A percentile compares a stretch with the other conserved stretches of the same genome.
These are phyloP conservation scores for Lepeophtheirus salmonis DNA, from an alignment of 1,140 invertebrate species.

Conservation along the genomic window DNA sequence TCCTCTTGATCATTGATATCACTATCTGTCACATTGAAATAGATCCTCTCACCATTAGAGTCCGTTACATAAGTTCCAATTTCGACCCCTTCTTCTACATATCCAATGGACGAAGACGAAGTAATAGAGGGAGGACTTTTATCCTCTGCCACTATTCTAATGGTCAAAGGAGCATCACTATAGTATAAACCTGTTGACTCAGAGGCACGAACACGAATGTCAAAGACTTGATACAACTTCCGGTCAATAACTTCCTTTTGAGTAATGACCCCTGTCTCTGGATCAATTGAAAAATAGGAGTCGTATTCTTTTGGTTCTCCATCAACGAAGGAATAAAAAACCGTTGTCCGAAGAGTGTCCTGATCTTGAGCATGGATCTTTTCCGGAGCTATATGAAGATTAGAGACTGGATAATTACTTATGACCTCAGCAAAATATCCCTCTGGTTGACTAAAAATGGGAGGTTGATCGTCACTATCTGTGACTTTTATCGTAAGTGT, in stretches of 20 bases:
- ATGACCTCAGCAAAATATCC: neutral
- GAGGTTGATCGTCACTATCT: conserved; percentile 59
- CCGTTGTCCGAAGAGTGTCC: conserved; percentile 60
- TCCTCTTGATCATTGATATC: neutral
- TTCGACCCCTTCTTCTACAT: neutral
- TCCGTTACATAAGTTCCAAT: conserved; percentile 6
- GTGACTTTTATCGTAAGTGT: conserved; percentile 63
- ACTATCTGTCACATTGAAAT: neutral
- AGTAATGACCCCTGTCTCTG: conserved; percentile 48
- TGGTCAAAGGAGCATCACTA: conserved; percentile 55
- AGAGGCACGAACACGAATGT: conserved; percentile 39
- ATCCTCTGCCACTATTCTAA: conserved; percentile 61
- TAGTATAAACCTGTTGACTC: conserved; percentile 58
- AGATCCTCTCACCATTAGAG: neutral
- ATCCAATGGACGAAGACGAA: conserved; percentile 30
- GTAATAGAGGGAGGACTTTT: conserved; percentile 56
- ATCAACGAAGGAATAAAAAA: conserved; percentile 56
- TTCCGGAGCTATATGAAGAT: conserved; percentile 49
- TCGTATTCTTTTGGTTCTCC: conserved; percentile 51
- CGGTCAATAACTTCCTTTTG: neutral
- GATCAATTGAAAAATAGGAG: conserved; percentile 65
- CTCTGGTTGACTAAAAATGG: neutral
- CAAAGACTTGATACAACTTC: conserved; percentile 6
- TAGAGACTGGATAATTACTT: neutral
- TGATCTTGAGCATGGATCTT: conserved; percentile 69